These are phyloP conservation scores for Pristionchus arcanus DNA, from an alignment of 2,888 invertebrate genomes.

Conservation along the genomic window DNA sequence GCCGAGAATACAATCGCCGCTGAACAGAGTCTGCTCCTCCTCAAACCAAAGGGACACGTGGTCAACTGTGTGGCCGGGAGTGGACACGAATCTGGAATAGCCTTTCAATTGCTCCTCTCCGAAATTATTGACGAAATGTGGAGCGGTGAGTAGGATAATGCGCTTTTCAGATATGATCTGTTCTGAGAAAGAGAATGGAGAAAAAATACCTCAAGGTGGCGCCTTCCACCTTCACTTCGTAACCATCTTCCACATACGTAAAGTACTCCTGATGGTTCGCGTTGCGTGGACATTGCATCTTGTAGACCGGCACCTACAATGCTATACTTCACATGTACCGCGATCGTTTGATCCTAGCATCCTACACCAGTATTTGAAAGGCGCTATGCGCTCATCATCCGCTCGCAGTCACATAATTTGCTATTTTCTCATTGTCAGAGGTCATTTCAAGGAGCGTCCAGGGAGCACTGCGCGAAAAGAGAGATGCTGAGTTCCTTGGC, in stretches of 20 bases:
- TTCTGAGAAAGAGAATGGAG: no score
- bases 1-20: conserved; percentile 93
- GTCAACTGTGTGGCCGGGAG: conserved; percentile 95
- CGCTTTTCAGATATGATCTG: no score
- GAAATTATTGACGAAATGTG: no score
- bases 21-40: conserved; percentile 90
- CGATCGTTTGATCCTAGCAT: no score
- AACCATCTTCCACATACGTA: conserved; percentile 85
- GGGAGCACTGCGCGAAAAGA: no score
- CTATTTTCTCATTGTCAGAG: no score
- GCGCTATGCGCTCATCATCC: background rate
- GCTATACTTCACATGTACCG: background rate
- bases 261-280: conserved; percentile 76
- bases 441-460: no score
- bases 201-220: conserved; percentile 88
- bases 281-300: conserved; percentile 69
- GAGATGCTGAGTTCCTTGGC: no score
- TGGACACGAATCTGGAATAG: conserved; percentile 82
- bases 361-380: no score
- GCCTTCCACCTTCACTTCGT: conserved; percentile 88
- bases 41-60: conserved; percentile 89
- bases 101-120: no score
- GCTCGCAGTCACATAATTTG: no score
- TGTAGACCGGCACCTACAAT: conserved; percentile 70
- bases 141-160: no score